phyloP scores from a whole-genome alignment of 2,113 vertebrate genomes.

The Mormyrus iriodes region DNA sequence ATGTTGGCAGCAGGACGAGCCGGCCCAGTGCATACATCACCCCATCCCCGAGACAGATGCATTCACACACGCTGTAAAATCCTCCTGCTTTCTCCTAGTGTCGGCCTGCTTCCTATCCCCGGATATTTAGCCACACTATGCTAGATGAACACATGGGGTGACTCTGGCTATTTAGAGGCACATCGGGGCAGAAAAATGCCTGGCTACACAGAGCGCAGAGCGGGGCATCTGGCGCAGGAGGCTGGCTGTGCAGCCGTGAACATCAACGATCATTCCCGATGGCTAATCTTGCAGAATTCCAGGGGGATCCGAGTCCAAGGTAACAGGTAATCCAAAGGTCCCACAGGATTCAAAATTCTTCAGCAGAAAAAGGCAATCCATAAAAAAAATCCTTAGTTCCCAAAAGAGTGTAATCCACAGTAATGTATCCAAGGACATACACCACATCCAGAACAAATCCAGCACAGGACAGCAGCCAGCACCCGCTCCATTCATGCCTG shows the following conservation, averaged over 20 bases:
- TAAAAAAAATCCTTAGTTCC: neutral
- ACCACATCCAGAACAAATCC: neutral
- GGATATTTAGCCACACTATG: neutral
- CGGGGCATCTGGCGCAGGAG: neutral
- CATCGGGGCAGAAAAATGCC: neutral
- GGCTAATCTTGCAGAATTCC: neutral
- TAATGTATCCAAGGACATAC: neutral
- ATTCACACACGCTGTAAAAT: neutral
- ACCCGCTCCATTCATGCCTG: neutral
- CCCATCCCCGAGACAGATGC: neutral
- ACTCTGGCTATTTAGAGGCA: neutral
- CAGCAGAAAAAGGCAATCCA: conserved; percentile 8
- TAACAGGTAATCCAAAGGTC: neutral
- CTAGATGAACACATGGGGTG: neutral
- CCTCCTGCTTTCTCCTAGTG: neutral
- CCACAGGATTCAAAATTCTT: neutral
- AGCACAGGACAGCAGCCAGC: neutral
- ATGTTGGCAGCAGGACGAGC: neutral
- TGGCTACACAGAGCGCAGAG: neutral
- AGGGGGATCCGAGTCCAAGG: neutral
- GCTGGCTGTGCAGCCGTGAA: neutral
- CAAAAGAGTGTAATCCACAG: neutral
- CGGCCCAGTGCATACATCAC: neutral
- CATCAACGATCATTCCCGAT: neutral
- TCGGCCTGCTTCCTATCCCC: neutral